Evolutionary conservation across 2,888 invertebrate genomes (phyloP), one percentile per base, ranked within the genome.

Genomic region (Amphipyra tragopoginis): DNA sequence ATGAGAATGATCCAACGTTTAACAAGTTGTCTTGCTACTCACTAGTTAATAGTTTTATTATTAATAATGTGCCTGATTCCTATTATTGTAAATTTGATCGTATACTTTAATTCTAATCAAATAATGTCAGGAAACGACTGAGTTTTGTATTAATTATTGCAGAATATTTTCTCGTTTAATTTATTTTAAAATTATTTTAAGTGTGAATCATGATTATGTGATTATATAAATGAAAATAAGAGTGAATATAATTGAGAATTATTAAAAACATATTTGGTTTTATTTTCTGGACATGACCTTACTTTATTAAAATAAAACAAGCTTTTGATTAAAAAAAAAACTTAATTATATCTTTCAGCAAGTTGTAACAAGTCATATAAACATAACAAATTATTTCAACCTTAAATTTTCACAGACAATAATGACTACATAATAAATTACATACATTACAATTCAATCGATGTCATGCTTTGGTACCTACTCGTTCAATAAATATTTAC

Each of bases 171-270:
- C 80, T 91, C 86, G 86, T 89, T 92, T 92, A 92, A 93, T 93
- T 94, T 94, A 92, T 93, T 93, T 89, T 89, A 92, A 93, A 92
- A 86, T 89, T 90, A 90, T 90, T 91, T 91, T 94, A 93, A 93
- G 94, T 90, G 93, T 93, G 93, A 93, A 93, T 93, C 93, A 90
- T 93, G 91, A 94, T 94, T 93, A 94, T 93, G 93, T 93, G 93
- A 93, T 93, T 93, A 90, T 93, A 92, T 86, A 87, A 91, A 92
- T 88, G 88, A 90, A 90, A 90, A 90, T 92, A 92, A 93, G 89
- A 90, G 92, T 93, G 91, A 91, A 90, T 91, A 93, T 89, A 90
- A 94, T 89, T 91, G 92, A 93, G 87, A 91, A 86, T 87, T 88
- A 90, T 90, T 91, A 84, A 29, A 86, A 86, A 89, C 78, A 71